Evolutionary conservation across 2,888 invertebrate species (phyloP).

Genomic region (Dorcus hopei): DNA sequence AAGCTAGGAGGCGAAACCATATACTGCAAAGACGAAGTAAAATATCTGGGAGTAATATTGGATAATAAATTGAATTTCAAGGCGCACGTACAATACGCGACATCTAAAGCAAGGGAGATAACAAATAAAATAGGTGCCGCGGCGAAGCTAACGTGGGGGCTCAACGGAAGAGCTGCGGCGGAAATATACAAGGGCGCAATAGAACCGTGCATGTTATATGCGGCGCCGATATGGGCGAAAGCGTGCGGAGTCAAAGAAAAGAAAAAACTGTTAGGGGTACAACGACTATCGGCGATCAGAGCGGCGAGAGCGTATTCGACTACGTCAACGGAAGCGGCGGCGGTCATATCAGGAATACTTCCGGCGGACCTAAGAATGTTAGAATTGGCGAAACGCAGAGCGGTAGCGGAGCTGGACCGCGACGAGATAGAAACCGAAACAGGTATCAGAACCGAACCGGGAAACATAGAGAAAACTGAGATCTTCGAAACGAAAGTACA

Average conservation of each 20-base stretch:
- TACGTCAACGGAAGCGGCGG: slow-evolving; percentile 1
- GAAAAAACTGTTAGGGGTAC: not conserved
- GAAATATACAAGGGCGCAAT: slow-evolving; percentile 14
- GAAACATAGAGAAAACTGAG: too few species aligned
- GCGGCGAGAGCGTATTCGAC: slow-evolving; percentile 7
- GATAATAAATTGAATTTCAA: slow-evolving; percentile 9
- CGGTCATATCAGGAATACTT: not conserved
- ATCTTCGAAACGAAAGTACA: too few species aligned
- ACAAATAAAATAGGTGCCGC: slow-evolving; percentile 4
- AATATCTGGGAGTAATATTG: slow-evolving; percentile 9
- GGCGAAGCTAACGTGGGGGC: slow-evolving; percentile 10
- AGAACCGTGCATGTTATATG: slow-evolving; percentile 9
- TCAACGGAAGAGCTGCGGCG: not conserved
- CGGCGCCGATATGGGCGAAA: slow-evolving; percentile 10
- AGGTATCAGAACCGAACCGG: too few species aligned
- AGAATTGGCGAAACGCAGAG: too few species aligned
- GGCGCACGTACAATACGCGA: not conserved
- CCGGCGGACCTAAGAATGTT: too few species aligned
- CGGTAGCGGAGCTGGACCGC: too few species aligned
- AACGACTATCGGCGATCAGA: slow-evolving; percentile 1
- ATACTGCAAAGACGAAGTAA: slow-evolving; percentile 6
- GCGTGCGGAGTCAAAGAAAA: not conserved
- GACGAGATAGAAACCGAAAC: too few species aligned
- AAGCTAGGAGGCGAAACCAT: slow-evolving; percentile 3
- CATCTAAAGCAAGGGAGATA: not conserved